phyloP scores from a whole-genome alignment of 2,113 vertebrate genomes.

The Lophius piscatorius region DNA sequence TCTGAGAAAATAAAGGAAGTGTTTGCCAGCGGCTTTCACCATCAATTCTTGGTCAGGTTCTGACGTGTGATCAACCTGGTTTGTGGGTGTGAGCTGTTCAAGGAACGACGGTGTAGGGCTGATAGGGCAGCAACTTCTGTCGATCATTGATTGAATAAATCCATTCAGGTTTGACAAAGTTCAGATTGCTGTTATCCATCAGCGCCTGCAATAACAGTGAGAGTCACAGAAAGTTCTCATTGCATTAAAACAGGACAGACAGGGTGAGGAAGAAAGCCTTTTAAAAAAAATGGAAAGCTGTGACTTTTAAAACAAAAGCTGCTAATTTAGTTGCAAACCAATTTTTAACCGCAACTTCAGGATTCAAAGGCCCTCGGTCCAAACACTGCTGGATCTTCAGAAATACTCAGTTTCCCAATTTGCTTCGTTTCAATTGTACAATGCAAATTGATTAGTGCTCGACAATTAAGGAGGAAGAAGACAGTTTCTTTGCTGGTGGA shows the following conservation, averaged over 20 bases:
- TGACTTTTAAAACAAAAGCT: neutral
- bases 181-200: conserved; percentile 86
- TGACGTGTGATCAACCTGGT: neutral
- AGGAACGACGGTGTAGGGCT: conserved; percentile 87
- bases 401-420: neutral
- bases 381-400: neutral
- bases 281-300: neutral
- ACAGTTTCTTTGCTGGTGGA: no score
- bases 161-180: conserved; percentile 89
- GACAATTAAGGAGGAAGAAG: no score
- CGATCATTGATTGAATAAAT: conserved; percentile 88
- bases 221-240: no score
- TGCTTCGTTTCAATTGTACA: neutral
- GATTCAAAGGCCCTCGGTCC: neutral
- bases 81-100: conserved; percentile 18
- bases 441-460: conserved; percentile 1
- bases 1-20: conserved; percentile 7
- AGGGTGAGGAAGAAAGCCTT: neutral
- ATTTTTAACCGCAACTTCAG: neutral
- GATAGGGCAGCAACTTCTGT: conserved; percentile 87
- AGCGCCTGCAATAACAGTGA: conserved; percentile 78
- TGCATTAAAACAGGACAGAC: conserved; percentile 2
- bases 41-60: neutral
- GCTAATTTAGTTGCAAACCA: conserved; percentile 12
- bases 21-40: conserved; percentile 33